phyloP scores from a whole-genome alignment of 2,797 vertebrate species.

The Sebastes matsubarae region DNA sequence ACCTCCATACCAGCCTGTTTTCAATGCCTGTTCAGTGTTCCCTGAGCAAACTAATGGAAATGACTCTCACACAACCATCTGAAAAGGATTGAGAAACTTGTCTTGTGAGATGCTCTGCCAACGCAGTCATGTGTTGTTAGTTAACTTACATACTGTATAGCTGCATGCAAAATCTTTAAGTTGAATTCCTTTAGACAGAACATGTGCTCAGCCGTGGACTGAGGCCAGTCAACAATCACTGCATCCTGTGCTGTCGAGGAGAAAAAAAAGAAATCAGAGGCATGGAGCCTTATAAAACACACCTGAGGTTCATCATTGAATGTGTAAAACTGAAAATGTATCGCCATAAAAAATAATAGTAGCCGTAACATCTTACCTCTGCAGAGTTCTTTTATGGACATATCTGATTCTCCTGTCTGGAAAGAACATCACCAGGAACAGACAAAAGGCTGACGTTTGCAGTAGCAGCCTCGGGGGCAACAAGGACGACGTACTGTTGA shows the following conservation, averaged over 20 bases:
- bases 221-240: slow-evolving; percentile 11
- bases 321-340: slow-evolving; percentile 17
- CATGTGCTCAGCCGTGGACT: slow-evolving; percentile 45
- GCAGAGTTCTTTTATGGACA: not conserved
- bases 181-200: slow-evolving; percentile 30
- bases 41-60: not conserved
- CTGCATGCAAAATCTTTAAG: slow-evolving; percentile 8
- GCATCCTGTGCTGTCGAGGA: slow-evolving; percentile 9
- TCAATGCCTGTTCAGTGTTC: not conserved
- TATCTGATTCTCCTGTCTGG: slow-evolving; percentile 17
- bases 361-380: slow-evolving; percentile 4
- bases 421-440: slow-evolving; percentile 18
- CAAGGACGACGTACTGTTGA: slow-evolving; percentile 45
- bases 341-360: slow-evolving; percentile 17
- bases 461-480: slow-evolving; percentile 38
- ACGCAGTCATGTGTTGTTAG: not conserved
- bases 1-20: not conserved
- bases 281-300: slow-evolving; percentile 18
- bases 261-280: not conserved
- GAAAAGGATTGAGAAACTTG: not conserved
- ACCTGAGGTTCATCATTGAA: slow-evolving; percentile 29
- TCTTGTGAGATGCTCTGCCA: not conserved
- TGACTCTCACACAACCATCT: not conserved
- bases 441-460: slow-evolving; percentile 38
- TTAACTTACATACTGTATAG: not conserved